These are phyloP conservation scores for Lerema accius DNA, from an alignment of 1,140 invertebrate genomes.

Conservation along the genomic window DNA sequence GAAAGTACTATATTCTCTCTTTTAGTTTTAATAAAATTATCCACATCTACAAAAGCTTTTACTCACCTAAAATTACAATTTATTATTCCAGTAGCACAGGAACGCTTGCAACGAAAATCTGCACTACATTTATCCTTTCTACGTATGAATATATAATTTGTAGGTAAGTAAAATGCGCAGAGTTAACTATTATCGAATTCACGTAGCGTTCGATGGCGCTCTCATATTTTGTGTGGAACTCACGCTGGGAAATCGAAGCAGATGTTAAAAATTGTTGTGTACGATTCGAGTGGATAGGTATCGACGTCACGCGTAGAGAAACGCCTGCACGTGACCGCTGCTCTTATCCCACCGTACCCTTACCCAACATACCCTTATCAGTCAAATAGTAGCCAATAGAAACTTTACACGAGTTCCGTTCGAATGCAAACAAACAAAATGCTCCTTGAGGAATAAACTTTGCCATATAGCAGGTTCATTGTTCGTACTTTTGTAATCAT, in stretches of 20 bases:
- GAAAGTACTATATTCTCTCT: too few relatives aligned
- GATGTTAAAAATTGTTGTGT: slow-evolving; percentile 56
- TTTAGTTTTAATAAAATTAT: neutral
- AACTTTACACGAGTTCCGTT: slow-evolving; percentile 25
- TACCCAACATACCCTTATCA: slow-evolving; percentile 44
- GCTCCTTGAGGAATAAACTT: slow-evolving; percentile 1
- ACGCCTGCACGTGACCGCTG: slow-evolving; percentile 51
- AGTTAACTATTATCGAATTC: slow-evolving; percentile 33
- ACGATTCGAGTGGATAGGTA: slow-evolving; percentile 53
- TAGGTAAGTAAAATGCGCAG: slow-evolving; percentile 22
- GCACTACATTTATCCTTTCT: slow-evolving; percentile 19
- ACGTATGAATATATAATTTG: slow-evolving; percentile 18
- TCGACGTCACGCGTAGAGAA: slow-evolving; percentile 51
- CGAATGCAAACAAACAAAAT: slow-evolving; percentile 16
- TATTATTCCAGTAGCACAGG: slow-evolving; percentile 15
- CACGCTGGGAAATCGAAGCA: slow-evolving; percentile 41
- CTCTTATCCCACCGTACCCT: slow-evolving; percentile 35
- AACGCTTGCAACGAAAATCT: slow-evolving; percentile 11
- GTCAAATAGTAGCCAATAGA: slow-evolving; percentile 36
- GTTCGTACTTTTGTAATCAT: neutral
- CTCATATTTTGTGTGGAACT: slow-evolving; percentile 33
- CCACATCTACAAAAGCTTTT: slow-evolving; percentile 1
- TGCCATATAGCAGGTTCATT: neutral
- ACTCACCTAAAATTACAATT: slow-evolving; percentile 23
- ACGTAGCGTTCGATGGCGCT: slow-evolving; percentile 27